Conservation (phyloP, 2,113 vertebrate species). For the Anolis carolinensis region DNA sequence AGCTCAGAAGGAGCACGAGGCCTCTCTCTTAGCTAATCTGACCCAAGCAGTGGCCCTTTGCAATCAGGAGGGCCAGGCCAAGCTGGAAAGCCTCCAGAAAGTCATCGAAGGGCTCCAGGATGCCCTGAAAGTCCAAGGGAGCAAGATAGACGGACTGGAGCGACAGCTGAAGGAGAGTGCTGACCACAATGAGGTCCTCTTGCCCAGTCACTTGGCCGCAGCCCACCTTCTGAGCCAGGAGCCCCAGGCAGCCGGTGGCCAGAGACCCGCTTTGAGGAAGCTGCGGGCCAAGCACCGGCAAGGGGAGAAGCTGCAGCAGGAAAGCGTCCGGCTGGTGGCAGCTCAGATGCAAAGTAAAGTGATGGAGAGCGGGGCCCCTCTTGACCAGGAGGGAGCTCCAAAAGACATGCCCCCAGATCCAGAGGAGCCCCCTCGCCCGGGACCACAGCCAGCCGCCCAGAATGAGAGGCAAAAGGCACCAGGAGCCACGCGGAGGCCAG, state of each 20-base stretch:
- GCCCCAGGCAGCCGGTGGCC: neutral
- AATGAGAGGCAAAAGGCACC: neutral
- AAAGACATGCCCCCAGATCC: neutral
- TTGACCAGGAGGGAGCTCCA: neutral
- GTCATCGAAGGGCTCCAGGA: constrained; percentile 59
- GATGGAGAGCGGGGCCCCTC: neutral
- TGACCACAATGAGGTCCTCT: neutral
- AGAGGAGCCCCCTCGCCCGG: accelerated
- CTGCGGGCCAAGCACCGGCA: constrained; percentile 10
- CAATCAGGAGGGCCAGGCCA: constrained; percentile 37
- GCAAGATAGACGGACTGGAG: constrained; percentile 67
- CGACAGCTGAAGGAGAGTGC: constrained; percentile 21
- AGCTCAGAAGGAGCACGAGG: constrained; percentile 36
- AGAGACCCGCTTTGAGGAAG: constrained; percentile 23
- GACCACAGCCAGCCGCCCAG: neutral
- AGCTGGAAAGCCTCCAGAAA: constrained; percentile 57
- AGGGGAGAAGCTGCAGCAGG: constrained; percentile 3
- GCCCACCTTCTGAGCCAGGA: constrained; percentile 12
- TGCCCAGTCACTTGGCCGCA: neutral
- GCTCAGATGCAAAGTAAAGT: neutral
- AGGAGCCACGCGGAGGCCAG: neutral
- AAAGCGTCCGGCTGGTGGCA: neutral
- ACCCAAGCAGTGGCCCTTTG: constrained; percentile 51
- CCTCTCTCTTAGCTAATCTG: constrained; percentile 48
- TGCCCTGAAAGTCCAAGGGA: constrained; percentile 66